Evolutionary conservation across 1,140 invertebrate genomes (phyloP), one percentile per base, ranked within the genome.

Genomic region (Leptopilina clavipes): DNA sequence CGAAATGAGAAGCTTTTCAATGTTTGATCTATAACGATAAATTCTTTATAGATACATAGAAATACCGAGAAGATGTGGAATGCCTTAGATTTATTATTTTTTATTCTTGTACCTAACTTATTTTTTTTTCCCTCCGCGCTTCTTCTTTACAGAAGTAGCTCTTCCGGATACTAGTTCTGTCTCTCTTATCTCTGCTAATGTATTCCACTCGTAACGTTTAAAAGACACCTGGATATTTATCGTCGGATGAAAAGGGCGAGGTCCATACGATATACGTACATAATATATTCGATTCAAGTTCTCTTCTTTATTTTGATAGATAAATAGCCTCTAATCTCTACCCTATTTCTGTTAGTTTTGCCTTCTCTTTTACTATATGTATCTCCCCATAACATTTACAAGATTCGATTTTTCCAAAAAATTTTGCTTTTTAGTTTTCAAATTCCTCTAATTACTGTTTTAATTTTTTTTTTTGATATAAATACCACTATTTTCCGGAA

Each of bases 101-200:
- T 65, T 37, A 14, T 65, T 65, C 19, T n/a, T 22, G 25, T 2
- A 5, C 5, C 25, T 31, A 2, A 31, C 12, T 65, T 22, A 3
- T 31, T 22, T 65, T 22, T n/a, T 1, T 31, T 3, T 31, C 25
- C 5, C 19, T n/a, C 48, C 17, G 14, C n/a, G n/a, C 12, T 31
- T 31, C 25, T 31, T 31, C 5, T 31, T 2, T 31, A 31, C 5
- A 31, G 25, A 5, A 31, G 25, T 12, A 59, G 25, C 12, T 65
- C 25, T 65, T 65, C 59, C 59, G 59, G 59, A 59, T 59, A 59
- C 56, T 18, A 59, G 19, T 59, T 40, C 8, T 52, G n/a, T 52
- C 1, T 52, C 19, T 25, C 11, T 25, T 25, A 59, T 59, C 54
- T 56, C 54, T 56, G 17, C 54, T 56, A 56, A 56, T 56, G 54